Evolutionary conservation across 2,113 vertebrate species (phyloP).

Genomic region (Caranx melampygus): DNA sequence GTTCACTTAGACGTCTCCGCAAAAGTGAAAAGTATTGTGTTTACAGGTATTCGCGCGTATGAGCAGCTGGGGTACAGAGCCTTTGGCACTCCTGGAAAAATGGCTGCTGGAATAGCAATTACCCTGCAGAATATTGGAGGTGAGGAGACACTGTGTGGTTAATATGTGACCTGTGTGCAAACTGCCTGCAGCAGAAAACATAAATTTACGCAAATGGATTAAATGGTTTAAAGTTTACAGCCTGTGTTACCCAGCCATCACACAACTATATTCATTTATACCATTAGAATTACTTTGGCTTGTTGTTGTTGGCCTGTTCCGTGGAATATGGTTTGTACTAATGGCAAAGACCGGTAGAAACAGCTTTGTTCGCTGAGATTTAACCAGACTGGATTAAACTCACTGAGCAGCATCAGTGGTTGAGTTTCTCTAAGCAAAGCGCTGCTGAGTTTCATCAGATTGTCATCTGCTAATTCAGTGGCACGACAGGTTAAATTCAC

Average conservation of each 20-base stretch:
- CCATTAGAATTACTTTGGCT: not conserved
- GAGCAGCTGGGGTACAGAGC: constrained; percentile 95
- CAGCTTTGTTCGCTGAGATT: not conserved
- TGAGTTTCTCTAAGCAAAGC: not conserved
- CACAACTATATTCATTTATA: constrained; percentile 1
- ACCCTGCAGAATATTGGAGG: constrained; percentile 97
- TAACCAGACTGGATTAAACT: not conserved
- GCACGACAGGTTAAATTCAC: not conserved
- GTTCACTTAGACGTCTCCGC: constrained; percentile 1
- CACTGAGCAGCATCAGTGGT: not conserved
- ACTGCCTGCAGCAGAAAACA: constrained; percentile 20
- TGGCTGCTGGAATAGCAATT: constrained; percentile 94
- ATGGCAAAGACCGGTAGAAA: constrained; percentile 20
- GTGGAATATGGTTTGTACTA: not conserved
- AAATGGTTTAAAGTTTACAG: constrained; percentile 11
- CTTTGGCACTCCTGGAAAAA: constrained; percentile 95
- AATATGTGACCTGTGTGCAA: constrained; percentile 5
- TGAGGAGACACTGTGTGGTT: constrained; percentile 62
- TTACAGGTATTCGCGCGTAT: constrained; percentile 94
- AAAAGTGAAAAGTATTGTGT: constrained; percentile 39
- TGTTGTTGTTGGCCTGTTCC: not conserved
- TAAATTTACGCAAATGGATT: constrained; percentile 15
- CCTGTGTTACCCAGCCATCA: not conserved
- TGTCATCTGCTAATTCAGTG: not conserved
- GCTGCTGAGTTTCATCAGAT: not conserved